phyloP scores from a whole-genome alignment of 2,113 vertebrate genomes.

The Lampris megalopsis region DNA sequence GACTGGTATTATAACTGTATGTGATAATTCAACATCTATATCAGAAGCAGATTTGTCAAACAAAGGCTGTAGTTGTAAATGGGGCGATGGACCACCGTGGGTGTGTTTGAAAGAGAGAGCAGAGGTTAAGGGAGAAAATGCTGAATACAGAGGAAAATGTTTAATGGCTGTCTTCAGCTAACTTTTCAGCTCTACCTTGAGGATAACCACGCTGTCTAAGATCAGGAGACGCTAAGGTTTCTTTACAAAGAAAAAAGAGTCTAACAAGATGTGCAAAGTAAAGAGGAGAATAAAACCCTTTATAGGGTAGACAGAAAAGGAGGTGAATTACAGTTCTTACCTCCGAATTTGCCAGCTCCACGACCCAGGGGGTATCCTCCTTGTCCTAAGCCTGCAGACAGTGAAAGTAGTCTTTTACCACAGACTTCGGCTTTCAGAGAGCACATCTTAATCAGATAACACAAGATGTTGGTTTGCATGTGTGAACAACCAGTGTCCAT shows the following conservation, averaged over 20 bases:
- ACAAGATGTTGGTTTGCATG: background rate
- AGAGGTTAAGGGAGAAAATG: background rate
- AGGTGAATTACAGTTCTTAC: slow-evolving; percentile 25
- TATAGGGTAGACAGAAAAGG: background rate
- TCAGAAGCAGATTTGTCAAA: too few species aligned
- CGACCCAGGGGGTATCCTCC: slow-evolving; percentile 63
- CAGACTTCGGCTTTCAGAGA: background rate
- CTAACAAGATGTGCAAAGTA: background rate
- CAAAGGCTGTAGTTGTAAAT: too few species aligned
- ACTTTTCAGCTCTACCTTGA: slow-evolving; percentile 37
- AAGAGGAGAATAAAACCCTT: background rate
- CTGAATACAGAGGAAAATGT: background rate
- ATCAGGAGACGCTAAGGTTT: slow-evolving; percentile 38
- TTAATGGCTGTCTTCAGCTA: slow-evolving; percentile 19
- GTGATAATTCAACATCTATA: background rate
- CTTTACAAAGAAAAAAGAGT: background rate
- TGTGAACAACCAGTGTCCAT: background rate
- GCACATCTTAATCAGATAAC: slow-evolving; percentile 4
- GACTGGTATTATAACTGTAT: background rate
- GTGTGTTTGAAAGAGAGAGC: background rate
- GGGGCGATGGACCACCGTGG: too few species aligned
- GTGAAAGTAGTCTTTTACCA: slow-evolving; percentile 1
- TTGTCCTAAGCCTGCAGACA: slow-evolving; percentile 63
- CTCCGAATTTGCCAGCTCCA: slow-evolving; percentile 65
- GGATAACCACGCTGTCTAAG: slow-evolving; percentile 60